Percentiles rank a stretch among this genome's conserved stretches.
These are phyloP conservation scores for Brachypodius melanocephalos DNA, from an alignment of 2,113 vertebrate species.

Conservation along the genomic window DNA sequence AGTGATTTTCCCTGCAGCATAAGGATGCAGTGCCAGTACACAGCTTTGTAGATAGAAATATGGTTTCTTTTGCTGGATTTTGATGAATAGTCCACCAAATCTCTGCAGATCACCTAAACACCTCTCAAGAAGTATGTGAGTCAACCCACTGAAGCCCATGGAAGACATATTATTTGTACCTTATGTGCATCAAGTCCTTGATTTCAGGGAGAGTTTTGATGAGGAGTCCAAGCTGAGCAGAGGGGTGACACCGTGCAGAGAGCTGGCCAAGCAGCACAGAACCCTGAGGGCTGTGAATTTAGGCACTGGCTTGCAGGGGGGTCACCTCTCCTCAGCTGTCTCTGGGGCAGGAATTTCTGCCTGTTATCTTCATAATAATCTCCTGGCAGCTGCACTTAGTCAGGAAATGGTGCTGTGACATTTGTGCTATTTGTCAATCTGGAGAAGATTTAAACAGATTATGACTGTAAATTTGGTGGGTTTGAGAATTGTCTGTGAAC, in stretches of 20 bases:
- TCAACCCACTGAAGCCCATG: not conserved
- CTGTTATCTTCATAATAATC: not conserved
- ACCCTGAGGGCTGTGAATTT: not conserved
- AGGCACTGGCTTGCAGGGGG: not conserved
- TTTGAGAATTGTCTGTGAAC: not conserved
- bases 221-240: not conserved
- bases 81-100: not conserved
- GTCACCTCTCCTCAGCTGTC: not conserved
- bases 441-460: not conserved
- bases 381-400: not conserved
- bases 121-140: not conserved
- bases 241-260: too few species aligned
- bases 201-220: not conserved
- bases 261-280: not conserved
- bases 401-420: not conserved
- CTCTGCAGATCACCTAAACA: not conserved
- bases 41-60: not conserved
- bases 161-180: not conserved
- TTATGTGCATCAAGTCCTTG: not conserved
- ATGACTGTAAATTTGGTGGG: not conserved
- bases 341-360: not conserved
- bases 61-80: not conserved
- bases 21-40: not conserved
- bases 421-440: not conserved
- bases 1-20: slow-evolving; percentile 19